phyloP scores from a whole-genome alignment of 2,797 vertebrate species.

The Dicrostonyx torquatus region DNA sequence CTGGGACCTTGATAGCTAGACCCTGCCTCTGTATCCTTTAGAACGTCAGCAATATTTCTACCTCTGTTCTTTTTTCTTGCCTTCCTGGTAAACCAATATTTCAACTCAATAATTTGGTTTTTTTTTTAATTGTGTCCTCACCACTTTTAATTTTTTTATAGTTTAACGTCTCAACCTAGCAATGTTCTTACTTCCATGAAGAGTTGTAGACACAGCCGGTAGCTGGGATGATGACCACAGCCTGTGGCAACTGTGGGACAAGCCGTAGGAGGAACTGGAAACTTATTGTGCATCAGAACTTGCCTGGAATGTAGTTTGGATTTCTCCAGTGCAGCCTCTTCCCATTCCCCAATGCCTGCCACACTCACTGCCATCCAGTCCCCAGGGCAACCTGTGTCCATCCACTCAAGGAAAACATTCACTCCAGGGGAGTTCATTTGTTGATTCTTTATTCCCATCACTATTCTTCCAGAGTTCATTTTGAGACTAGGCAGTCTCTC shows the following conservation, averaged over 20 bases:
- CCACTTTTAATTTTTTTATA: neutral
- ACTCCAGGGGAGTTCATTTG: neutral
- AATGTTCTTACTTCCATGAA: neutral
- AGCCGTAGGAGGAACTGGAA: neutral
- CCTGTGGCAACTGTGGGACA: neutral
- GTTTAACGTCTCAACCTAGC: neutral
- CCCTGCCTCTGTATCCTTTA: neutral
- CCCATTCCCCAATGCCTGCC: neutral
- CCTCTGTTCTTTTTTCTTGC: neutral
- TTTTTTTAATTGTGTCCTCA: constrained; percentile 13
- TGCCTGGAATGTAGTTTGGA: neutral
- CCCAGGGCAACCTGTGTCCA: neutral
- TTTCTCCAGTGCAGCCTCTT: neutral
- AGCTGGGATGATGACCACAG: neutral
- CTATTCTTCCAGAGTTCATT: neutral
- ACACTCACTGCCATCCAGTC: neutral
- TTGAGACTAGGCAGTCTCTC: neutral
- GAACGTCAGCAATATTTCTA: neutral
- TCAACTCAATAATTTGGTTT: neutral
- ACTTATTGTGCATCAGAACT: neutral
- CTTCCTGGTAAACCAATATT: neutral
- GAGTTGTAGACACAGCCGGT: neutral
- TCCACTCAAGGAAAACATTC: neutral
- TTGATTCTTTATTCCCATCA: neutral
- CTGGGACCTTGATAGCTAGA: neutral